Base-by-base conservation (phyloP, 1,140 invertebrate species). In the Glossosoma conforme region DNA sequence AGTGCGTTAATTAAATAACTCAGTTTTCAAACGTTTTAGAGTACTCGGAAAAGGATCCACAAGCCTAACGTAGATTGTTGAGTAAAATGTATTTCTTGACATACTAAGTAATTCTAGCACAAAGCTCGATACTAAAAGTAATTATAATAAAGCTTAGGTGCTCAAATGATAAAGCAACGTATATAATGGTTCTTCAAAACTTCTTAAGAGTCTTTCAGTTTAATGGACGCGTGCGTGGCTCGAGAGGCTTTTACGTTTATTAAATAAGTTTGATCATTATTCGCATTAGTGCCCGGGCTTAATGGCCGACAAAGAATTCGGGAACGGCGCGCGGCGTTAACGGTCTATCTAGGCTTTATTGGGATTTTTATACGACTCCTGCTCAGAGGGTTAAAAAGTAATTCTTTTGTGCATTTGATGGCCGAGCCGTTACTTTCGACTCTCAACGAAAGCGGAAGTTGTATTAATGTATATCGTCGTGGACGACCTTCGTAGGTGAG, bases 231-330 rank as follows among this genome's bases (percentile, higher is more conserved):
- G 56, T 52, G 56, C 44, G 47, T 54, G 51, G 47, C 52, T 37
- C 37, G 51, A 52, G 54, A 53, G 54, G 56, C 56, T 58, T 58
- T 58, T 58, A 58, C 56, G 56, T 54, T 58, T 58, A 58, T 58
- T 58, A 58, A 58, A 58, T 52, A 58, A 58, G 56, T 58, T 58
- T 41, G 35, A 32, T 49, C 52, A 52, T 58, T 51, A 58, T 58
- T 43, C 51, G 38, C 52, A 58, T 58, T 54, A 58, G 52, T 51
- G 52, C 36, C 25, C 24, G 37, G 37, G 42, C 48, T 47, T 58
- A 51, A 54, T 52, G 56, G 49, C 32, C 18, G 33, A 14, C 20
- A 11, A 45, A 58, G 56, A 58, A 58, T 54, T 58, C 21, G 55
- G 40, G 24, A 40, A 44, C 36, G 46, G 36, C 51, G 33, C 49